Evolutionary conservation across 2,113 vertebrate genomes (phyloP), one percentile per base, ranked within the genome.

Genomic region (Caracal caracal): DNA sequence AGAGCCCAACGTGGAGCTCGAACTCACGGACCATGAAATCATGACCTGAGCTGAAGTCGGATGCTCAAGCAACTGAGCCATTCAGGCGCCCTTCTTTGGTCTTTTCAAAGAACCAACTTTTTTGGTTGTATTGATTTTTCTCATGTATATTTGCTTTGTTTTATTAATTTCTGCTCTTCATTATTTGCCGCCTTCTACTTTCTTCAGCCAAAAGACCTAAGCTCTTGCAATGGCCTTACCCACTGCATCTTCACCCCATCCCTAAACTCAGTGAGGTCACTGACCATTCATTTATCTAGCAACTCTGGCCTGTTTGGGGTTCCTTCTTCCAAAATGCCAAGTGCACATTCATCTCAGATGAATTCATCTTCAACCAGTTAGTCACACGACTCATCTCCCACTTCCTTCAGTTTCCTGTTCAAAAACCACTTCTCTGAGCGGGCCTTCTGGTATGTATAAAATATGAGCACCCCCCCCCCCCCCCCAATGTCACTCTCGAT

Each of bases 81-180:
- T 8, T 43, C 43, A 43, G 43, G 43, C 43, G 43, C 43, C 43
- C 43, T 71, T 47, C 80, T 51, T 79, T 90, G 37, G 22, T 66
- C 24, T 92, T 68, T 73, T 71, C 30, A 84, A 88, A 94, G 76
- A 83, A 70, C 43, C 22, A 87, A 65, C 19, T 30, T 87, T 65
- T 73, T 56, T 73, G 35, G 17, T 70, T 94, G 47, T 8, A 12
- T 33, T 84, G 24, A 53, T 73, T 92, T 95, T 92, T 73, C 49
- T 33, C 53, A 43, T 75, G 17, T 80, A 65, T 30, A 47, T 86
- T 90, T 66, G 33, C 8, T 85, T 93, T 82, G 86, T 90, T 79
- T 86, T 90, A 47, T 85, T 86, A 65, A 80, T 47, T 90, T 90
- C 47, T 91, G 63, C 24, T 76, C 92, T 61, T 80, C 61, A 85